A percentile compares a stretch with the other conserved stretches of the same genome.
Evolutionary conservation across 2,113 vertebrate species (phyloP).

Genomic region (Promerops cafer): DNA sequence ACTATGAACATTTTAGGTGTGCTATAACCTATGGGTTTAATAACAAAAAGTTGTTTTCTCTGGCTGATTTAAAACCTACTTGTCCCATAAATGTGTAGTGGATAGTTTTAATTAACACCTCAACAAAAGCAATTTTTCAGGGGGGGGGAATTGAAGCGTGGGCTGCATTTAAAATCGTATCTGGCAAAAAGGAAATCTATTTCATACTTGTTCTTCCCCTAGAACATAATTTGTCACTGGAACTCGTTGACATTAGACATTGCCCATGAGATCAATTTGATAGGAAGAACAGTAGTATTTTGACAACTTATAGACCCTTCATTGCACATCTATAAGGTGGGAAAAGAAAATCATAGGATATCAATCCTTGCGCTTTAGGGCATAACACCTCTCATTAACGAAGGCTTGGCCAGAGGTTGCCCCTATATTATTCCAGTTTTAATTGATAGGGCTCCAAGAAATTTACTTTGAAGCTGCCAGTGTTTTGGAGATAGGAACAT

Average conservation of each 20-base stretch:
- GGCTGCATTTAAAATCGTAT: conserved; percentile 19
- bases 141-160: neutral
- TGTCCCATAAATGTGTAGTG: conserved; percentile 28
- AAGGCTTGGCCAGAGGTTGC: neutral
- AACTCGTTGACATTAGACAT: neutral
- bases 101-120: conserved; percentile 64
- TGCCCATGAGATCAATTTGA: neutral
- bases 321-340: neutral
- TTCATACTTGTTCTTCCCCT: neutral
- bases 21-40: conserved; percentile 58
- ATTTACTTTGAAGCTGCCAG: neutral
- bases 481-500: neutral
- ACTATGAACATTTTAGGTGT: neutral
- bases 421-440: neutral
- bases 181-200: neutral
- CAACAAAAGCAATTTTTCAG: conserved; percentile 44
- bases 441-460: neutral
- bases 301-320: neutral
- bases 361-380: neutral
- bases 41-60: conserved; percentile 35
- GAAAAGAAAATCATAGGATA: neutral
- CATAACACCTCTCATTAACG: neutral
- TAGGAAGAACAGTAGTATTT: neutral
- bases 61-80: conserved; percentile 47
- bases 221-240: neutral